These are phyloP conservation scores for Dysdera silvatica DNA, from an alignment of 1,140 invertebrate genomes.

Conservation along the genomic window DNA sequence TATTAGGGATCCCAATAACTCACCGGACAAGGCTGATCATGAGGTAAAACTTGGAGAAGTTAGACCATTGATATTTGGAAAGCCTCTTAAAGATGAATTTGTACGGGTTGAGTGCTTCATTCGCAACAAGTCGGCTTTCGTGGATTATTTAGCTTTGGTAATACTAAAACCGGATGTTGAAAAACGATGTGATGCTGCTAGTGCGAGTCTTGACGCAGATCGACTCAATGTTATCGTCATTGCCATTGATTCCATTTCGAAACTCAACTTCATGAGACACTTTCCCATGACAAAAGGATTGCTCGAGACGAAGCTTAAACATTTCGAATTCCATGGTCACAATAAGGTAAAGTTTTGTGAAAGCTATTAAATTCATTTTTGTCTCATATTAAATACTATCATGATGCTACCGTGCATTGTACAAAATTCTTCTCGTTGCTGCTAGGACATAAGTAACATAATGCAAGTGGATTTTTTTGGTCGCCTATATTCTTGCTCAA, in stretches of 20 bases:
- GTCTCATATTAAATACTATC: too few relatives aligned
- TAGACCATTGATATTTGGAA: background rate
- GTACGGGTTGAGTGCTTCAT: background rate
- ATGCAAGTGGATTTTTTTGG: too few relatives aligned
- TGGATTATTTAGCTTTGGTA: background rate
- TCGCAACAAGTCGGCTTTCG: background rate
- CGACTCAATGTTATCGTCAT: constrained; percentile 41
- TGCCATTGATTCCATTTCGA: constrained; percentile 37
- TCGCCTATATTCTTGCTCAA: too few relatives aligned
- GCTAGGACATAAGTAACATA: too few relatives aligned
- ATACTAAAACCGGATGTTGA: background rate
- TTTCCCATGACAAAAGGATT: constrained; percentile 31
- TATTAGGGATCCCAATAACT: background rate
- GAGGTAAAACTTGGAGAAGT: background rate
- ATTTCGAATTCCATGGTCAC: constrained; percentile 40
- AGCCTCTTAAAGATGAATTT: background rate
- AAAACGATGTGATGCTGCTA: background rate
- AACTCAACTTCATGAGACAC: constrained; percentile 37
- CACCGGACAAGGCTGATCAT: background rate
- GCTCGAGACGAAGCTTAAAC: constrained; percentile 57
- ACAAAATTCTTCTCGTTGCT: too few relatives aligned
- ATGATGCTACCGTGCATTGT: too few relatives aligned
- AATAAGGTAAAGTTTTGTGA: too few relatives aligned
- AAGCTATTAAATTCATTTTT: too few relatives aligned
- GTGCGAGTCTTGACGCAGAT: background rate